Conservation (phyloP, 1,140 invertebrate genomes). For the Zaprionus kolodkinae region DNA sequence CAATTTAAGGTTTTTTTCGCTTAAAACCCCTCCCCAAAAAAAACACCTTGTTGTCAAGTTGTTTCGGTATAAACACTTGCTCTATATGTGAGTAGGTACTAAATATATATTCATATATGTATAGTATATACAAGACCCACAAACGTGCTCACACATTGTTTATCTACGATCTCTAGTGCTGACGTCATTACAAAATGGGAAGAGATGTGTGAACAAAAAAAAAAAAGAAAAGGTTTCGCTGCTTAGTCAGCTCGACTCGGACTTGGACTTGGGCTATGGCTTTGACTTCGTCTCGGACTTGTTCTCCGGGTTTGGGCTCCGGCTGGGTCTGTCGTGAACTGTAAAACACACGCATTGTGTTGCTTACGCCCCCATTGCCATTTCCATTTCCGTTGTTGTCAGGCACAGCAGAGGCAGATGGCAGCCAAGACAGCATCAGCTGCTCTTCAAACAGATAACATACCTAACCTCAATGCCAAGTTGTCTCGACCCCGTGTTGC, state of each 20-base stretch:
- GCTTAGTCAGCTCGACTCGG: constrained; percentile 19
- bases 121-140: neutral
- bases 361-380: constrained; percentile 1
- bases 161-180: constrained; percentile 31
- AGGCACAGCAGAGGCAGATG: constrained; percentile 20
- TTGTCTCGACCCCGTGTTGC: constrained; percentile 24
- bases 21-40: too few species aligned
- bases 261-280: neutral
- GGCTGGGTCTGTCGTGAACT: neutral
- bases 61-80: constrained; percentile 13
- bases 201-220: constrained; percentile 22
- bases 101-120: neutral
- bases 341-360: constrained; percentile 25
- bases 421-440: constrained; percentile 14
- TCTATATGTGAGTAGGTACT: constrained; percentile 6
- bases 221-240: constrained; percentile 35
- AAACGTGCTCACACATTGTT: constrained; percentile 13
- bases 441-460: constrained; percentile 44
- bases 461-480: constrained; percentile 32
- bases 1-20: constrained; percentile 11
- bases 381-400: constrained; percentile 45
- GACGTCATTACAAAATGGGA: constrained; percentile 26
- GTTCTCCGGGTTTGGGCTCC: neutral
- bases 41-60: constrained; percentile 2
- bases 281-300: neutral